A percentile compares a stretch with the other conserved stretches of the same genome.
phyloP scores from a whole-genome alignment of 2,797 vertebrate species.

The Urophycis tenuis region DNA sequence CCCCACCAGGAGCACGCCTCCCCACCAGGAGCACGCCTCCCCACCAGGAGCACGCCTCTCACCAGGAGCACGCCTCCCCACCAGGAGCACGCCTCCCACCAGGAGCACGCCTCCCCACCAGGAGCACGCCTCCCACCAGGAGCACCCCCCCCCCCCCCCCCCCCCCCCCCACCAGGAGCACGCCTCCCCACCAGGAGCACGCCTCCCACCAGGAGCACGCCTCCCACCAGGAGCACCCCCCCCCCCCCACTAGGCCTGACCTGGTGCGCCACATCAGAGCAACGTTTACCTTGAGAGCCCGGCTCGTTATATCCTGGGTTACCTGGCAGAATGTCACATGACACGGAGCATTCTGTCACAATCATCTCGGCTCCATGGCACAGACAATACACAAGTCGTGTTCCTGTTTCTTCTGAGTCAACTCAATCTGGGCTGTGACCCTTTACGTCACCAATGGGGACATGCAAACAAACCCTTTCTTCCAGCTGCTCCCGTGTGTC shows the following conservation, averaged over 20 bases:
- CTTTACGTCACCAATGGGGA: conserved; percentile 28
- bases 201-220: no score
- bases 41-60: conserved; percentile 34
- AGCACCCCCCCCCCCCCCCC: no score
- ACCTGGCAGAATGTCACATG: conserved; percentile 15
- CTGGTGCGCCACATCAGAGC: conserved; percentile 26
- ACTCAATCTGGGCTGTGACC: neutral
- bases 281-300: conserved; percentile 34
- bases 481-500: conserved; percentile 54
- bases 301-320: conserved; percentile 11
- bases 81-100: no score
- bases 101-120: conserved; percentile 52
- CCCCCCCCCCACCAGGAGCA: no score
- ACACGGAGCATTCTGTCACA: neutral
- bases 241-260: neutral
- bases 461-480: conserved; percentile 9
- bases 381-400: neutral
- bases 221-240: no score
- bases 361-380: neutral
- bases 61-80: no score
- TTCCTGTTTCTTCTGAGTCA: neutral
- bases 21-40: no score
- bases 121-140: no score
- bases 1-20: conserved; percentile 48
- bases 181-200: conserved; percentile 48